These are phyloP conservation scores for Bagarius yarrelli DNA, from an alignment of 2,113 vertebrate genomes.

Conservation along the genomic window DNA sequence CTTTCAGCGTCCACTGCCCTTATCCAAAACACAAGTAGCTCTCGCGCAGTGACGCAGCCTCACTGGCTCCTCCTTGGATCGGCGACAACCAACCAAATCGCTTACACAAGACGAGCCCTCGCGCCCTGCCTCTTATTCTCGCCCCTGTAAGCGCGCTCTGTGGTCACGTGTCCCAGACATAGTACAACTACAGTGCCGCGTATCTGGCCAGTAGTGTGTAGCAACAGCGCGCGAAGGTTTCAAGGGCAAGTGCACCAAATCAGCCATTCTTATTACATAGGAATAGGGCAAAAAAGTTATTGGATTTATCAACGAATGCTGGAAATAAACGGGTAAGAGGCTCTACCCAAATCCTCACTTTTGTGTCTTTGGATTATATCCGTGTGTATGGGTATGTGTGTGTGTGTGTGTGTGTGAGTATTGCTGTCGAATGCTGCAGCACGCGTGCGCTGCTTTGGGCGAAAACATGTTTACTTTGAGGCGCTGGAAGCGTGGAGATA, in stretches of 20 bases:
- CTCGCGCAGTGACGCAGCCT: constrained; percentile 59
- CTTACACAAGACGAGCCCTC: constrained; percentile 83
- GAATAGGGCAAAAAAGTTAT: constrained; percentile 7
- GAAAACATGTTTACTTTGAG: constrained; percentile 72
- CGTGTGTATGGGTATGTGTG: constrained; percentile 1
- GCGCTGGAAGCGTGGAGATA: constrained; percentile 41
- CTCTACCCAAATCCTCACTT: background rate
- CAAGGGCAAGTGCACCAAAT: constrained; percentile 58
- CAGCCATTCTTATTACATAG: constrained; percentile 7
- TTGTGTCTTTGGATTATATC: background rate
- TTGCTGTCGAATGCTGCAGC: constrained; percentile 56
- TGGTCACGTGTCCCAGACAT: constrained; percentile 73
- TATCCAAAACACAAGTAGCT: constrained; percentile 40
- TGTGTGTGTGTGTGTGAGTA: constrained; percentile 28
- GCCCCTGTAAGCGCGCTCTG: constrained; percentile 59
- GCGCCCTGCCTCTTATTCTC: constrained; percentile 72
- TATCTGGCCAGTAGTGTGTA: constrained; percentile 59
- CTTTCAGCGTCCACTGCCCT: background rate
- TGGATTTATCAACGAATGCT: constrained; percentile 26
- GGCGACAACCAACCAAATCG: constrained; percentile 71
- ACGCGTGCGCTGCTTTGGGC: constrained; percentile 45
- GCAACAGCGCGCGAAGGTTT: constrained; percentile 62
- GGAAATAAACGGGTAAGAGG: constrained; percentile 40
- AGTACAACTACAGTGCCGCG: constrained; percentile 67
- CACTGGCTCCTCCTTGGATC: constrained; percentile 60